Base-by-base conservation (phyloP, 2,797 vertebrate genomes). In the Apogon hyalosoma region DNA sequence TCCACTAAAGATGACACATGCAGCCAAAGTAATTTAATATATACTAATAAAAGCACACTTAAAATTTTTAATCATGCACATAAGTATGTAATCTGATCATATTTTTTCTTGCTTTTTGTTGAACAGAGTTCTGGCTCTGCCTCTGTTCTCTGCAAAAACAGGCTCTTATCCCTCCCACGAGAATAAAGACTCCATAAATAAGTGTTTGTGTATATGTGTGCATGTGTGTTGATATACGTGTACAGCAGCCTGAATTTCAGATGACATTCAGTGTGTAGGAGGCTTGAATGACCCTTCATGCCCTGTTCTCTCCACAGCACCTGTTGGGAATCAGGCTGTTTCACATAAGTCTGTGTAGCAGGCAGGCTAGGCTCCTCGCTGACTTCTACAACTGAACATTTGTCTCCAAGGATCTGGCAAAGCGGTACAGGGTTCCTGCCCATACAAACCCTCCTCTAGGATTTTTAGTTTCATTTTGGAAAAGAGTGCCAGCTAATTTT, bases 241-340 rank as follows among this genome's bases (percentile, higher is more conserved):
- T 1, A 14, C 21, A 74, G 60, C 79, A 76, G 85, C 57, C 85
- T 84, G 77, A 65, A 66, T 83, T 86, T 87, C 73, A 84, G 86
- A 80, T 87, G 87, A 79, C 87, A 86, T 85, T 81, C 80, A 79
- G 83, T 73, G 84, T 79, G 91, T 93, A 80, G 91, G 92, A 91
- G 92, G 84, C 52, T 83, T 31, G 57, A 76, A 43, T 85, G 85
- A 92, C 90, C 92, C 88, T 60, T 42, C 3, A 58, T 39, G 80
- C 80, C 61, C 82, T n/a, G 65, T 82, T 90, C 88, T 88, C 75
- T 80, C 73, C 49, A 11, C 76, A 85, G 83, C 90, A 93, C 92
- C 91, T 93, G 90, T 84, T 92, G 84, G 87, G 83, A 90, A 83
- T 87, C 82, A 63, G 74, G 79, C 79, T 59, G 77, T 77, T 88